Percentiles rank a stretch among this genome's conserved stretches.
Evolutionary conservation across 2,113 vertebrate genomes (phyloP).

Genomic region (Erythrocercus mccallii): DNA sequence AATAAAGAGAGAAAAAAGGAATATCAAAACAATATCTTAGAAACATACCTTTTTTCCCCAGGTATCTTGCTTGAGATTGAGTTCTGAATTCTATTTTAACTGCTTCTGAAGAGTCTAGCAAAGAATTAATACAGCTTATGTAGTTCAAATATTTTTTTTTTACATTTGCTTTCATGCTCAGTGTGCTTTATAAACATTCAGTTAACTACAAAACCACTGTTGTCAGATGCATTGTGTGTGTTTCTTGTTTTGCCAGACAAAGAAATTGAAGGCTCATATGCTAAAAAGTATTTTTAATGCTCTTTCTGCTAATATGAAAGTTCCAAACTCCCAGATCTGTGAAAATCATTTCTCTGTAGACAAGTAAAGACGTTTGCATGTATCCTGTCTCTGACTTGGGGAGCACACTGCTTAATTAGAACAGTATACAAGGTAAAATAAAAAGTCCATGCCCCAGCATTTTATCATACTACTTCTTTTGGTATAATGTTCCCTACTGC

Average conservation of each 20-base stretch:
- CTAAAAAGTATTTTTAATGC: background rate
- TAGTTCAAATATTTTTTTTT: background rate
- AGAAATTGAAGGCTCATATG: background rate
- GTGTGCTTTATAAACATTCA: background rate
- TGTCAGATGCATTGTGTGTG: background rate
- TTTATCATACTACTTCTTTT: background rate
- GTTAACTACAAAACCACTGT: background rate
- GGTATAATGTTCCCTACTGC: background rate
- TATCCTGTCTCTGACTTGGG: background rate
- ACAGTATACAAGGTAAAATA: background rate
- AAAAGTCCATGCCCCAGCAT: background rate
- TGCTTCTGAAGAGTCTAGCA: background rate
- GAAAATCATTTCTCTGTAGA: background rate
- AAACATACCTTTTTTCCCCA: background rate
- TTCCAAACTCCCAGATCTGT: background rate
- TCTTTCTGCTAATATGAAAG: background rate
- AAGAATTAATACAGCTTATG: background rate
- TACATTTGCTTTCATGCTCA: background rate
- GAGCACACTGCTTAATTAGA: fast-evolving
- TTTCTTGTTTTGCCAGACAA: background rate
- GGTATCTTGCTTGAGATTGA: background rate
- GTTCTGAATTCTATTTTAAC: background rate
- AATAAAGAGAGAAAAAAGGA: background rate
- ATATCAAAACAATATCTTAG: background rate
- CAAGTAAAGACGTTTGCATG: background rate